These are phyloP conservation scores for Poeciliopsis presidionis DNA, from an alignment of 2,797 vertebrate species.

Conservation along the genomic window DNA sequence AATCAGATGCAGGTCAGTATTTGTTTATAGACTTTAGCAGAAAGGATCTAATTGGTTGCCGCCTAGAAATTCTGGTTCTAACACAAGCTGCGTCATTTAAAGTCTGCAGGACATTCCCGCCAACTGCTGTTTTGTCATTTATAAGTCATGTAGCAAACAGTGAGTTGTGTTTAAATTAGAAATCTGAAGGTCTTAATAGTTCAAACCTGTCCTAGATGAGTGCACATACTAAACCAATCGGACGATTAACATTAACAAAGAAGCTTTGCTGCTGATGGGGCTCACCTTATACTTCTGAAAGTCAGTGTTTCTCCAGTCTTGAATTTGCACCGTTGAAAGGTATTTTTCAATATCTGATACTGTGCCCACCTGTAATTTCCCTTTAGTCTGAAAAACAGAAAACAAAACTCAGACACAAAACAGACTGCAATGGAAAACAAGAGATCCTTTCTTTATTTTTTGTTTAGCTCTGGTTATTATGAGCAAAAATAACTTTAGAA, in stretches of 20 bases:
- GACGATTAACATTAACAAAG: constrained; percentile 31
- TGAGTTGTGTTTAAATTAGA: constrained; percentile 51
- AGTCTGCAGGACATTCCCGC: constrained; percentile 1
- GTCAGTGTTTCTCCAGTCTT: constrained; percentile 79
- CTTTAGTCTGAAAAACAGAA: constrained; percentile 80
- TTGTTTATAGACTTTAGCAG: constrained; percentile 33
- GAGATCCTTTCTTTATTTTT: not conserved
- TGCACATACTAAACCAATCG: constrained; percentile 12
- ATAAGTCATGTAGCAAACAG: constrained; percentile 35
- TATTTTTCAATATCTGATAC: constrained; percentile 84
- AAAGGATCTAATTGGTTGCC: constrained; percentile 2
- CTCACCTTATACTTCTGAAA: constrained; percentile 84
- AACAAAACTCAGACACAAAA: constrained; percentile 11
- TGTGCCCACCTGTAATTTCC: constrained; percentile 78
- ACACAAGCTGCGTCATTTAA: constrained; percentile 19
- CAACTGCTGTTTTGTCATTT: constrained; percentile 20
- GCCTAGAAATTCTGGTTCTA: constrained; percentile 63
- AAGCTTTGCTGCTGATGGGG: constrained; percentile 9
- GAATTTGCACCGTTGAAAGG: constrained; percentile 80
- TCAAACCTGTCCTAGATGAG: constrained; percentile 34
- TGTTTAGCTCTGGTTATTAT: constrained; percentile 19
- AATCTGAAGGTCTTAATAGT: constrained; percentile 52
- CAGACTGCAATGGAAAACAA: not conserved
- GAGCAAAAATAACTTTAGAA: constrained; percentile 7
- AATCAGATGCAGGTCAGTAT: constrained; percentile 20